Base-by-base conservation (phyloP, 1,140 invertebrate species). In the Melanaphis sacchari region DNA sequence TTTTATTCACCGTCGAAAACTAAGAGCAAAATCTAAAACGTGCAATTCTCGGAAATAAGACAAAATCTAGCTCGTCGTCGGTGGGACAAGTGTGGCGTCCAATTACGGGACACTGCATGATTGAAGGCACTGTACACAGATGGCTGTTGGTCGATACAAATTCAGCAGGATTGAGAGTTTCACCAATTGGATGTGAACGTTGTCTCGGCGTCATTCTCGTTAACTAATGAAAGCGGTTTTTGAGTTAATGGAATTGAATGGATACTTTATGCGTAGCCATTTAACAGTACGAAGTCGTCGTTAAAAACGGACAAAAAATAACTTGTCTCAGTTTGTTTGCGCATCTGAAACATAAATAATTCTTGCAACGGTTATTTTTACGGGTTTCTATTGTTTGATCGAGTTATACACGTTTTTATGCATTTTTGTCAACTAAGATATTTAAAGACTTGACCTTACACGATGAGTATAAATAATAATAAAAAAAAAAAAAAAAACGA, bases 161-260 rank as follows among this genome's bases (percentile, higher is more conserved):
- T 76, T 4, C 15, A 4, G 59, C n/a, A 3, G 59, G 59, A n/a
- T 76, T 76, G 59, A 76, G 59, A n/a, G 59, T n/a, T 76, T 76
- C 4, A 15, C 59, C 59, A 76, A 76, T 76, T 76, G n/a, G 59
- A 76, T 18, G n/a, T 76, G 59, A 76, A 76, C 59, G 31, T 66
- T 76, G 31, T 59, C 26, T 11, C 26, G 9, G 54, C 26, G 54
- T 6, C 59, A 22, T 76, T 76, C 59, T 76, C 59, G 59, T 76
- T 76, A 76, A 76, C 59, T 76, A 76, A 76, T 76, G 59, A 76
- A 76, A 76, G 59, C 59, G 15, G 59, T 76, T n/a, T 76, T n/a
- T 4, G 31, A 76, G n/a, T 76, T 76, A 76, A 76, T 76, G 59
- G 59, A 76, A 76, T 76, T 76, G 59, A 76, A n/a, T 76, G 31